Percentiles rank a stretch among this genome's conserved stretches.
phyloP scores from a whole-genome alignment of 2,113 vertebrate genomes.

The Rhinichthys klamathensis region DNA sequence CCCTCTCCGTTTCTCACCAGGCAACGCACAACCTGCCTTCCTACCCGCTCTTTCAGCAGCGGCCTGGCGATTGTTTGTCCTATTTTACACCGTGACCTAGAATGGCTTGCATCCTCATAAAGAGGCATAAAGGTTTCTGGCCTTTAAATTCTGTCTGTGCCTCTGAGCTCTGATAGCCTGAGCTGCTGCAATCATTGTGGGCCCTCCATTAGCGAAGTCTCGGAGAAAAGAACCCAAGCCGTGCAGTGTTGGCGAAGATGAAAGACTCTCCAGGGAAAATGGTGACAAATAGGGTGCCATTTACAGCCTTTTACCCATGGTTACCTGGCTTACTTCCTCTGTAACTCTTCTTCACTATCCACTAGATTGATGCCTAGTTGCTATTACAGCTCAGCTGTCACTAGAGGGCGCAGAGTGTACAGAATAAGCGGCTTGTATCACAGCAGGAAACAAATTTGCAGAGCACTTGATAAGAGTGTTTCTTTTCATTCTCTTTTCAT shows the following conservation, averaged over 20 bases:
- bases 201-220: conserved; percentile 70
- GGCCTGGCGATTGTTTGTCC: conserved; percentile 45
- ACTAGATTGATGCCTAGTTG: conserved; percentile 49
- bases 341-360: conserved; percentile 60
- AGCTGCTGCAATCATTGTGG: conserved; percentile 58
- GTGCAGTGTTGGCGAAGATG: conserved; percentile 73
- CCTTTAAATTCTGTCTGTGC: conserved; percentile 41
- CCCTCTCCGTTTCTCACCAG: conserved; percentile 35
- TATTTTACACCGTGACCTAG: conserved; percentile 44
- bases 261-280: conserved; percentile 76
- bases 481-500: conserved; percentile 64
- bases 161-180: conserved; percentile 59
- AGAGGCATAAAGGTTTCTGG: conserved; percentile 55
- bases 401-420: conserved; percentile 75
- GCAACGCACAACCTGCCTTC: conserved; percentile 43
- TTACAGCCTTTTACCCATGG: conserved; percentile 71
- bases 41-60: conserved; percentile 32
- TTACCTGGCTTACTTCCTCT: conserved; percentile 54
- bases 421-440: conserved; percentile 48
- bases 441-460: conserved; percentile 62
- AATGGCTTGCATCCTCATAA: conserved; percentile 47
- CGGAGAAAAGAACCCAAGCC: conserved; percentile 68
- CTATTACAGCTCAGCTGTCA: conserved; percentile 47
- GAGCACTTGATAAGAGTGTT: conserved; percentile 60
- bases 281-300: conserved; percentile 75